Conservation (phyloP, 2,113 vertebrate species). For the Vicugna pacos region DNA sequence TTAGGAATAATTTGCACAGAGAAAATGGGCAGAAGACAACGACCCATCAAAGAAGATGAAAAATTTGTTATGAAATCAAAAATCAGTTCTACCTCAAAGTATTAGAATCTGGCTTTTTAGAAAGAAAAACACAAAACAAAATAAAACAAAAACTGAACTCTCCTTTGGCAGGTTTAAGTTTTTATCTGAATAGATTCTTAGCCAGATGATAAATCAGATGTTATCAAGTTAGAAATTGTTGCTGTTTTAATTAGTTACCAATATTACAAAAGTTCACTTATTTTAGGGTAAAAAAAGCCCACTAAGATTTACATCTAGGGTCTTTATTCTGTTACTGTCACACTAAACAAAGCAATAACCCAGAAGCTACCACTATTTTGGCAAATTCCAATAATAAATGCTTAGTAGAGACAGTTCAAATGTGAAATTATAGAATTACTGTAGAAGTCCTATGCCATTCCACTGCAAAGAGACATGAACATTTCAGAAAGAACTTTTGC, state of each 20-base stretch:
- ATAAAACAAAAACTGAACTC: neutral
- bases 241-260: neutral
- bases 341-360: slow-evolving; percentile 46
- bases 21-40: neutral
- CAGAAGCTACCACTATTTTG: neutral
- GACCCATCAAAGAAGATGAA: slow-evolving; percentile 18
- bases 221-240: slow-evolving; percentile 11
- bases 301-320: neutral
- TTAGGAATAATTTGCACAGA: neutral
- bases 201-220: neutral
- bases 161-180: neutral
- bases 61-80: slow-evolving; percentile 37
- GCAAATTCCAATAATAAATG: neutral
- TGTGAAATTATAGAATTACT: neutral
- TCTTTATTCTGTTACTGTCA: slow-evolving; percentile 35
- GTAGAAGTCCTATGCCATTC: neutral
- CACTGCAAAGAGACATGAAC: neutral
- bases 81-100: neutral
- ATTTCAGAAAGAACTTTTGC: slow-evolving; percentile 43
- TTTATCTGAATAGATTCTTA: slow-evolving; percentile 43
- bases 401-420: neutral
- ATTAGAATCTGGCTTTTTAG: slow-evolving; percentile 42
- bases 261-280: slow-evolving; percentile 31
- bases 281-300: neutral
- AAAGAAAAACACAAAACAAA: slow-evolving; percentile 3